These are phyloP conservation scores for Oscheius sp. DNA, from an alignment of 2,888 invertebrate genomes.

Conservation along the genomic window DNA sequence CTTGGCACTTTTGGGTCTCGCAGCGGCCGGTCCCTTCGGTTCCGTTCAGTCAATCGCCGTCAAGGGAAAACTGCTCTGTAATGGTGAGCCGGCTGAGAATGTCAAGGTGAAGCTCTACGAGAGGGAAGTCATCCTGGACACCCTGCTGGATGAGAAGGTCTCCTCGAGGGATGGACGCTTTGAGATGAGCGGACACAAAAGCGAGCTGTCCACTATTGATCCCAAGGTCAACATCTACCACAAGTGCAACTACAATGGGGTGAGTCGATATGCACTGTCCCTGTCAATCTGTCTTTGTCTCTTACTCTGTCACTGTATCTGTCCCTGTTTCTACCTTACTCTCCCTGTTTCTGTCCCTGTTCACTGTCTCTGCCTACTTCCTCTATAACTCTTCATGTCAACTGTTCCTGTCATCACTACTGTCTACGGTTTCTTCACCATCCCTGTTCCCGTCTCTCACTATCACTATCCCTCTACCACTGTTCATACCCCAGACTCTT, in stretches of 20 bases:
- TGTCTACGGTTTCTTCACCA: too few species aligned
- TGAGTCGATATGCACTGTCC: neutral
- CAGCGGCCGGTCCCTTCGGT: conserved; percentile 50
- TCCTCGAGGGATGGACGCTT: conserved; percentile 63
- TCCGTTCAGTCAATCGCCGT: conserved; percentile 64
- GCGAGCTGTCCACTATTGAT: conserved; percentile 53
- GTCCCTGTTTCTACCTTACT: too few species aligned
- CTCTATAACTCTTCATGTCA: too few species aligned
- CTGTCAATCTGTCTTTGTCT: too few species aligned
- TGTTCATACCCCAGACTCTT: too few species aligned
- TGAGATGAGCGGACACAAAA: conserved; percentile 55
- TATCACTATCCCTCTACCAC: too few species aligned
- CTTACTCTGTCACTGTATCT: too few species aligned
- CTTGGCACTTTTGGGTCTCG: neutral
- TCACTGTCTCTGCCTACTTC: too few species aligned
- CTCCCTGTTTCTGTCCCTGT: too few species aligned
- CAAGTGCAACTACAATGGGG: conserved; percentile 51
- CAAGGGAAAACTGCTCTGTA: conserved; percentile 63
- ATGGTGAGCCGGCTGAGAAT: conserved; percentile 65
- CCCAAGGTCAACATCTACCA: conserved; percentile 59
- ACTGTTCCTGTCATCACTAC: too few species aligned
- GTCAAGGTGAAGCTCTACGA: conserved; percentile 70
- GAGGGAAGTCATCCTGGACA: conserved; percentile 65
- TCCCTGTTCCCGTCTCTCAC: too few species aligned
- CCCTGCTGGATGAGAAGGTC: conserved; percentile 65